Evolutionary conservation across 2,113 vertebrate species (phyloP).

Genomic region (Peromyscus californicus): DNA sequence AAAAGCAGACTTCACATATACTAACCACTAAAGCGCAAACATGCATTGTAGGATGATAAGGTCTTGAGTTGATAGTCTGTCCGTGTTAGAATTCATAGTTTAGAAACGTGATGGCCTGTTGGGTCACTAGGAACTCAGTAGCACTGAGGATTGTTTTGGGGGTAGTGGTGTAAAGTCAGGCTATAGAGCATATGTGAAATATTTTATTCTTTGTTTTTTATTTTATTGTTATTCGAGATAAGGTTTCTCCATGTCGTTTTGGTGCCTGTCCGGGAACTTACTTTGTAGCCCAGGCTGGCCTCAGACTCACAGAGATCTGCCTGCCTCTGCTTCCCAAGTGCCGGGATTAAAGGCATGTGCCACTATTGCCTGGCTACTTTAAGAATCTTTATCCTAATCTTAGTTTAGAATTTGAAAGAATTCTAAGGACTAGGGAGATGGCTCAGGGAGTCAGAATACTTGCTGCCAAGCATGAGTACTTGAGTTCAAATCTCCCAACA

Average conservation of each 20-base stretch:
- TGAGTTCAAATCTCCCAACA: too few relatives aligned
- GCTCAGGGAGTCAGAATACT: background rate
- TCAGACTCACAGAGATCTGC: background rate
- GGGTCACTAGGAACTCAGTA: background rate
- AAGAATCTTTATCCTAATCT: constrained; percentile 39
- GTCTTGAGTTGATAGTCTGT: constrained; percentile 18
- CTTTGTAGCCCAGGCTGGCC: background rate
- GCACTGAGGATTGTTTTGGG: background rate
- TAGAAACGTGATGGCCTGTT: background rate
- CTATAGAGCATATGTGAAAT: constrained; percentile 18
- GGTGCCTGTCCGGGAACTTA: background rate
- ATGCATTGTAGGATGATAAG: background rate
- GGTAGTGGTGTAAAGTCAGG: background rate
- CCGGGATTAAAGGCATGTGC: background rate
- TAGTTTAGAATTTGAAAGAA: constrained; percentile 62
- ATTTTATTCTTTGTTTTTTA: constrained; percentile 32
- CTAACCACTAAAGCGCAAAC: background rate
- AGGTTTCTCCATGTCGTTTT: background rate
- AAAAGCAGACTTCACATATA: constrained; percentile 28
- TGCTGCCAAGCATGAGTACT: background rate
- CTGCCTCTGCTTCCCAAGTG: background rate
- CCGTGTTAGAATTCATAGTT: constrained; percentile 47
- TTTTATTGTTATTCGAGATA: background rate
- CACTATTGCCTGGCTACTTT: background rate
- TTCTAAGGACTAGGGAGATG: background rate